Evolutionary conservation across 2,797 vertebrate genomes (phyloP).

Genomic region (Varecia variegata): DNA sequence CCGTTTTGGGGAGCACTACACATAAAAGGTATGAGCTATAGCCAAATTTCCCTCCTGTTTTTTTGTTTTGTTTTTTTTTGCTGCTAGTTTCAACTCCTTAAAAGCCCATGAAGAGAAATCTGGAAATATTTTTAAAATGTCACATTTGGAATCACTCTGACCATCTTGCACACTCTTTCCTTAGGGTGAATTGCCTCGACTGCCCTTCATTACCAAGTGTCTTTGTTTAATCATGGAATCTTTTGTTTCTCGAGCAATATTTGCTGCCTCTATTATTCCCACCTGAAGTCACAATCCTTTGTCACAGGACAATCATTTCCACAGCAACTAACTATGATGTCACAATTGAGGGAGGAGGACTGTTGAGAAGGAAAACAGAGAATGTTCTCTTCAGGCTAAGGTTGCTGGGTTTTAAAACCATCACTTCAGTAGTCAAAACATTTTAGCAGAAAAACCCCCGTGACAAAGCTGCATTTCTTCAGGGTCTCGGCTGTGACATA

Average conservation of each 20-base stretch:
- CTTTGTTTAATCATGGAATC: conserved; percentile 41
- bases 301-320: conserved; percentile 63
- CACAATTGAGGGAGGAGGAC: neutral
- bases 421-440: conserved; percentile 37
- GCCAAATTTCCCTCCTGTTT: neutral
- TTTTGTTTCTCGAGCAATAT: conserved; percentile 52
- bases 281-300: conserved; percentile 65
- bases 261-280: conserved; percentile 30
- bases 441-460: neutral
- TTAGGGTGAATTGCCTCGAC: neutral
- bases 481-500: conserved; percentile 24
- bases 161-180: neutral
- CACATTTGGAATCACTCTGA: conserved; percentile 56
- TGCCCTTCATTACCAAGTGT: conserved; percentile 6
- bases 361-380: neutral
- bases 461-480: neutral
- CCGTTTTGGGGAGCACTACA: neutral
- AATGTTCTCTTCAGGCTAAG: conserved; percentile 47
- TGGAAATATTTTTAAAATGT: conserved; percentile 39
- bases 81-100: conserved; percentile 8
- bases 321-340: conserved; percentile 56
- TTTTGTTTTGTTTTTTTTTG: neutral
- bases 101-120: conserved; percentile 51
- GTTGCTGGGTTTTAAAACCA: conserved; percentile 46
- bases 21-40: conserved; percentile 12